Base-by-base conservation (phyloP, 2,888 invertebrate genomes). In the Parascotia fuliginaria region DNA sequence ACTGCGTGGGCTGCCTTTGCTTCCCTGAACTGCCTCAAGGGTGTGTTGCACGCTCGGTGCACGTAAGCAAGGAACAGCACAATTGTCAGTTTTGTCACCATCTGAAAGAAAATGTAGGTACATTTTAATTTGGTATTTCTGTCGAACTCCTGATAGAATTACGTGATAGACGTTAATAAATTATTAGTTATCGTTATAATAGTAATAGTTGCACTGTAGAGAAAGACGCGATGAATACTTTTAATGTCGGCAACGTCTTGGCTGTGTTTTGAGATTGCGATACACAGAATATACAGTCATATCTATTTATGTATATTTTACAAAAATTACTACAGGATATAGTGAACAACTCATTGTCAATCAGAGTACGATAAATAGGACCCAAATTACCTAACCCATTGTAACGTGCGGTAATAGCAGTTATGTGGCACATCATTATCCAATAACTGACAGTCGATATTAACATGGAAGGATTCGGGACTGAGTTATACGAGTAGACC, bases 11-110 rank as follows among this genome's bases (percentile, higher is more conserved):
- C 49, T 14, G 47, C 49, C 36, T 53, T 58, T 38, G 45, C 45
- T 53, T 63, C 58, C 32, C 48, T 51, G 52, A 38, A 55, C 29
- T 67, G 52, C 9, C 65, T 54, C 1, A 73, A 54, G 0, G 81
- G 77, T n/a, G 69, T 52, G 56, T 65, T 74, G 41, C 60, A 22
- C 1, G 57, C 71, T 43, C 56, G 62, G 13, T 73, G 73, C 2
- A 78, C 52, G 29, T 75, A 66, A 34, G 58, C 46, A 28, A 73
- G 34, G 46, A 77, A 41, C 13, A 82, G 51, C 15, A 81, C 51
- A 0, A 79, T 27, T 14, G 60, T 43, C 4, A 81, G 55, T 60
- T 70, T 66, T 55, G 67, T 73, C 63, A 73, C 70, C 82, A 81
- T 84, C 85, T 85, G 79, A 1, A 79, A 81, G 6, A 22, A 50